Evolutionary conservation across 2,888 invertebrate genomes (phyloP).

Genomic region (Apomyelois bistriatella): DNA sequence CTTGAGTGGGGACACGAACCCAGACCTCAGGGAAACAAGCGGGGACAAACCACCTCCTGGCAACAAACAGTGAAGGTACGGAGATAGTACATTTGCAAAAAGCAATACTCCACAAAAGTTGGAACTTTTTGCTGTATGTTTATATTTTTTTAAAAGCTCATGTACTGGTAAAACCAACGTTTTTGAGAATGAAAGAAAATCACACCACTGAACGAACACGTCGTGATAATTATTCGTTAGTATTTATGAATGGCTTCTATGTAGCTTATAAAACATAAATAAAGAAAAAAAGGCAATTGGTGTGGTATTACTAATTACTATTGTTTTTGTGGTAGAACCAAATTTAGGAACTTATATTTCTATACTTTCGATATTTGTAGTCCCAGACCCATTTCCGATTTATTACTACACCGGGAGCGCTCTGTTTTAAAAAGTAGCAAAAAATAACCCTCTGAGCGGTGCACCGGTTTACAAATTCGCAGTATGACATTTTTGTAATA

Average conservation of each 20-base stretch:
- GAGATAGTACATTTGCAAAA: neutral
- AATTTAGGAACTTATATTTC: neutral
- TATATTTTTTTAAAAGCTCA: too few relatives aligned
- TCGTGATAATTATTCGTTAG: too few relatives aligned
- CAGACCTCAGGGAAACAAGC: neutral
- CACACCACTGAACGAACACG: too few relatives aligned
- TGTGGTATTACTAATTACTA: too few relatives aligned
- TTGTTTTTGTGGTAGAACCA: neutral
- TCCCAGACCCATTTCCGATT: constrained; percentile 1
- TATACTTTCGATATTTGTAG: neutral
- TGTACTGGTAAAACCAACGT: too few relatives aligned
- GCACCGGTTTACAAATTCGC: neutral
- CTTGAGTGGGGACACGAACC: neutral
- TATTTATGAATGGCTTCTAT: too few relatives aligned
- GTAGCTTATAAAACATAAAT: too few relatives aligned
- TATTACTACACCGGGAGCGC: constrained; percentile 4
- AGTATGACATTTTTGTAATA: neutral
- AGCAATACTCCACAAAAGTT: too few relatives aligned
- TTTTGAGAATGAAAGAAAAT: too few relatives aligned
- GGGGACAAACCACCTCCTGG: neutral
- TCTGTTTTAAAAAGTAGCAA: neutral
- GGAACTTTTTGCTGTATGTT: too few relatives aligned
- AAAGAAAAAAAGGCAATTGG: too few relatives aligned
- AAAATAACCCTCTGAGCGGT: neutral
- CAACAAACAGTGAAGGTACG: neutral